Percentiles rank a stretch among this genome's conserved stretches.
Evolutionary conservation across 2,888 invertebrate genomes (phyloP).

Genomic region (Diaphora mendica): DNA sequence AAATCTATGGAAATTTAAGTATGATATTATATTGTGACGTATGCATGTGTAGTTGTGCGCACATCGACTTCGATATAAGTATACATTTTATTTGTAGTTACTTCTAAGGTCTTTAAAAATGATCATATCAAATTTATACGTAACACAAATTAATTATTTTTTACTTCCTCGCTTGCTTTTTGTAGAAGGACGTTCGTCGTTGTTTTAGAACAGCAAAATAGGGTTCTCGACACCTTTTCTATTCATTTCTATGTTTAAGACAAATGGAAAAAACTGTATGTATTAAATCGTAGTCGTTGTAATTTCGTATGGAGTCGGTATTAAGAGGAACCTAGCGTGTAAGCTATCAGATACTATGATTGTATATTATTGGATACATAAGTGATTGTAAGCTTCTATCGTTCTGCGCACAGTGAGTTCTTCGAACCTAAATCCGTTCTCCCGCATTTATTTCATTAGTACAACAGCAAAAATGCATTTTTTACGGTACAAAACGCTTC

Average conservation of each 20-base stretch:
- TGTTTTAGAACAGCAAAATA: constrained; percentile 51
- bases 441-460: constrained; percentile 50
- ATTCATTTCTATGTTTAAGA: constrained; percentile 66
- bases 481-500: constrained; percentile 62
- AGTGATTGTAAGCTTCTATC: constrained; percentile 64
- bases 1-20: constrained; percentile 17
- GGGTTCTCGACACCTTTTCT: constrained; percentile 66
- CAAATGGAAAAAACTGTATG: constrained; percentile 71
- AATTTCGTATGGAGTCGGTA: constrained; percentile 79
- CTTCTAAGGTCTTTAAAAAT: constrained; percentile 74
- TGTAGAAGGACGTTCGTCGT: constrained; percentile 62
- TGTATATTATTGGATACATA: constrained; percentile 73
- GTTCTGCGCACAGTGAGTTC: constrained; percentile 37
- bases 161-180: constrained; percentile 74
- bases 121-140: constrained; percentile 86
- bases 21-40: background rate
- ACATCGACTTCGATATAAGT: constrained; percentile 46
- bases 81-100: constrained; percentile 66
- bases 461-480: constrained; percentile 63
- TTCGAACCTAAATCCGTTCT: constrained; percentile 1
- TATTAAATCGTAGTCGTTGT: constrained; percentile 79
- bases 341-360: constrained; percentile 73
- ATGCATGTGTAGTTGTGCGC: constrained; percentile 7
- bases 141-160: constrained; percentile 62
- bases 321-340: constrained; percentile 64